These are phyloP conservation scores for Steatocranus sp. DNA, from an alignment of 2,797 vertebrate species.

Conservation along the genomic window DNA sequence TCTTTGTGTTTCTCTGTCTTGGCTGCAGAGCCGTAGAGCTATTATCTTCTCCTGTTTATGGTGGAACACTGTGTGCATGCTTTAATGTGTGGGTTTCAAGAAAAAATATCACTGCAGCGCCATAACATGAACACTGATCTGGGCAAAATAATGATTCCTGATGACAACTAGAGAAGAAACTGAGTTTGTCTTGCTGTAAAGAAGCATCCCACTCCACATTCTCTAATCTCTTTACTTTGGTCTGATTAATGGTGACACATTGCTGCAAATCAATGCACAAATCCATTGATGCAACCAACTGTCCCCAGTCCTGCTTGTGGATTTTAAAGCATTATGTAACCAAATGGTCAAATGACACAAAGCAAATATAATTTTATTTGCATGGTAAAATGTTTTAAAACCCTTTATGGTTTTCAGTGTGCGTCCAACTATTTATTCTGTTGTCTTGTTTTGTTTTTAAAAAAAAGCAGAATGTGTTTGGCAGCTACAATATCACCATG, in stretches of 20 bases:
- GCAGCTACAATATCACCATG: not conserved
- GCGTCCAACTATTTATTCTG: not conserved
- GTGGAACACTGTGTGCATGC: not conserved
- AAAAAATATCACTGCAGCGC: not conserved
- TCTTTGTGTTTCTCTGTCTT: not conserved
- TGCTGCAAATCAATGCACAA: conserved; percentile 42
- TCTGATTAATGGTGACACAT: conserved; percentile 40
- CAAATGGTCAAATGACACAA: not conserved
- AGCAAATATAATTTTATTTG: not conserved
- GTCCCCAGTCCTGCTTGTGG: not conserved
- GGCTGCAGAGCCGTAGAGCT: not conserved
- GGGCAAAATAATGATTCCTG: conserved; percentile 19
- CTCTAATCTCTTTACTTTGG: not conserved
- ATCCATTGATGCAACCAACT: conserved; percentile 6
- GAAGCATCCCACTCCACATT: not conserved
- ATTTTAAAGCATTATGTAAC: conserved; percentile 11
- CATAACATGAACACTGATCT: not conserved
- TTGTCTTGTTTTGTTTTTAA: not conserved
- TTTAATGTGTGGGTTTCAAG: not conserved
- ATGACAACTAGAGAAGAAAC: not conserved
- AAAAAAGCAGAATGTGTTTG: not conserved
- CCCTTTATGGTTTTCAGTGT: not conserved
- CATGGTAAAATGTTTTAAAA: conserved; percentile 9
- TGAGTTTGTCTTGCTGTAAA: not conserved
- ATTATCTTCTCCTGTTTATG: not conserved